Evolutionary conservation across 2,888 invertebrate species (phyloP).

Genomic region (Agapostemon virescens): DNA sequence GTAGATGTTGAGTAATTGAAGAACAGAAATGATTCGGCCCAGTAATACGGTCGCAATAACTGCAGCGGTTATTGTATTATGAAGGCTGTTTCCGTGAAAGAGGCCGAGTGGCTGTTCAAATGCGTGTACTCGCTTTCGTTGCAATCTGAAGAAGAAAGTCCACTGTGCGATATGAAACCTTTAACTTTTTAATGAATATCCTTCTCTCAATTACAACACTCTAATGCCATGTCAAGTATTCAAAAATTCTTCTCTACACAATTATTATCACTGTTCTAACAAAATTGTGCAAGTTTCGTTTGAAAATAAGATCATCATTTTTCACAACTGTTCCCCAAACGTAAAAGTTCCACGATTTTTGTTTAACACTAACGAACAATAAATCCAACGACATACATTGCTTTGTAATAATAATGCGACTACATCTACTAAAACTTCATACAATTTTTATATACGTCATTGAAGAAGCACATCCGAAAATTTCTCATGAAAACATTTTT

Average conservation of each 20-base stretch:
- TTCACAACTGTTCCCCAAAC: neutral
- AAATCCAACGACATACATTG: no score
- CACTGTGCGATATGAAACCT: neutral
- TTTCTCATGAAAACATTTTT: no score
- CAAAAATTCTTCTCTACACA: neutral
- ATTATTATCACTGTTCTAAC: neutral
- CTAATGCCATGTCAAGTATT: neutral
- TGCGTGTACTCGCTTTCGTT: constrained; percentile 41
- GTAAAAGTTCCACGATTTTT: neutral
- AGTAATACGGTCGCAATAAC: constrained; percentile 69
- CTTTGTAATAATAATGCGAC: no score
- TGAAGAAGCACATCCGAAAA: no score
- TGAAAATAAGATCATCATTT: neutral
- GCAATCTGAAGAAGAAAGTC: neutral
- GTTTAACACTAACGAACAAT: no score
- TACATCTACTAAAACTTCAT: no score
- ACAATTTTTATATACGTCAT: no score
- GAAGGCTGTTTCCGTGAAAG: constrained; percentile 67
- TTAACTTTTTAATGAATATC: neutral
- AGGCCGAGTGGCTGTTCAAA: constrained; percentile 66
- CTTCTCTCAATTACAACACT: neutral
- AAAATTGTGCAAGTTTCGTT: neutral
- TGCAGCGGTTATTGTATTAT: constrained; percentile 68
- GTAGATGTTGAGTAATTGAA: constrained; percentile 54
- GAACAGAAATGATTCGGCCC: constrained; percentile 57